Conservation (phyloP, 1,140 invertebrate species). For the Neotoxoptera formosana region DNA sequence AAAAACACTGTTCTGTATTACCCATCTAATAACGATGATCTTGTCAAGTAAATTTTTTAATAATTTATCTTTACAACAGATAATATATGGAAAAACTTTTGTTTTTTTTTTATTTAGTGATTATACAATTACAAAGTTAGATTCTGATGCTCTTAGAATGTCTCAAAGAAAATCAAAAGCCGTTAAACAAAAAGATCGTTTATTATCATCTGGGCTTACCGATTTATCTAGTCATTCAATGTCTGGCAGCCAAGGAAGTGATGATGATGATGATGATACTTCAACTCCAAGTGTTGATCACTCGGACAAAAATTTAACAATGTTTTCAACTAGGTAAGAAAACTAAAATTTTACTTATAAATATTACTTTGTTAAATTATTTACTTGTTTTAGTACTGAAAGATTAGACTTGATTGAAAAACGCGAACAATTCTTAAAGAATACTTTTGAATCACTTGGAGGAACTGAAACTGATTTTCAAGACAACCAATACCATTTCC, state of each 20-base stretch:
- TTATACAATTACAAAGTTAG: slow-evolving; percentile 65
- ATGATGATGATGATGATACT: slow-evolving; percentile 76
- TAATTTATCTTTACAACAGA: not conserved
- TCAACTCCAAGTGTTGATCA: slow-evolving; percentile 79
- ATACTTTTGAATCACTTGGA: slow-evolving; percentile 43
- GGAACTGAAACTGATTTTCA: not conserved
- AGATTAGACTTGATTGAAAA: slow-evolving; percentile 45
- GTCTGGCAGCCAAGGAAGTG: slow-evolving; percentile 78
- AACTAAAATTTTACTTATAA: slow-evolving; percentile 50
- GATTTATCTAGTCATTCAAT: slow-evolving; percentile 65
- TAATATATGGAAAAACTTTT: not conserved
- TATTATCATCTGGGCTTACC: slow-evolving; percentile 31
- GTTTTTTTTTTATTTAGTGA: slow-evolving; percentile 17
- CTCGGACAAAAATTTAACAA: slow-evolving; percentile 66
- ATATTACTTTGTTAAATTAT: not conserved
- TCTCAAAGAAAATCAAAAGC: slow-evolving; percentile 72
- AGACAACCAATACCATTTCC: not conserved
- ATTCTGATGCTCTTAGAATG: slow-evolving; percentile 81
- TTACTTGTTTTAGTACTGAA: slow-evolving; percentile 25
- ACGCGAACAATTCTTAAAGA: slow-evolving; percentile 41
- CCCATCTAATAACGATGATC: slow-evolving; percentile 17
- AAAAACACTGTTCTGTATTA: slow-evolving; percentile 44
- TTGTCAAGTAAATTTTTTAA: slow-evolving; percentile 35
- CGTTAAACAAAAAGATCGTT: slow-evolving; percentile 54
- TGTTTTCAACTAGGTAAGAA: slow-evolving; percentile 52